Conservation (phyloP, 2,113 vertebrate genomes). For the Ictalurus punctatus region DNA sequence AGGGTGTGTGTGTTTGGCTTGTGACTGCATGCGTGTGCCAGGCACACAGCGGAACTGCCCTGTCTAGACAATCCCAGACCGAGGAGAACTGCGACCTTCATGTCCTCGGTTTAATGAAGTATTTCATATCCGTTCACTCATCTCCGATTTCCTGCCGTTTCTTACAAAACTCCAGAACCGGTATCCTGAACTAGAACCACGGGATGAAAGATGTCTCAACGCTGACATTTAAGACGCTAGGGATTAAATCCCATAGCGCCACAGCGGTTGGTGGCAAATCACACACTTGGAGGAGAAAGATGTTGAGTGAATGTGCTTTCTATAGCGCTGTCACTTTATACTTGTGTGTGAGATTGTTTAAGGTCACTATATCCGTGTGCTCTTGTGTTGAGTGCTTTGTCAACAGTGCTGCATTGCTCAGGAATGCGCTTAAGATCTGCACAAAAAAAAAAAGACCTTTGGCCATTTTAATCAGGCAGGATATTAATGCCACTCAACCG, state of each 20-base stretch:
- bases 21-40: constrained; percentile 24
- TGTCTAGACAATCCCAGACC: not conserved
- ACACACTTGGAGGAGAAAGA: not conserved
- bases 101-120: constrained; percentile 26
- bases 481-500: constrained; percentile 11
- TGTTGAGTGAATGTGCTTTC: not conserved
- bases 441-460: not conserved
- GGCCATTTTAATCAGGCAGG: not conserved
- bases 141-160: constrained; percentile 32
- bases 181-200: constrained; percentile 19
- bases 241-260: not conserved
- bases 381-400: constrained; percentile 31
- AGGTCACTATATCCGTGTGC: constrained; percentile 1
- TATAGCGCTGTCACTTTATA: not conserved
- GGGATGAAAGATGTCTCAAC: constrained; percentile 1
- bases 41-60: not conserved
- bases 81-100: not conserved
- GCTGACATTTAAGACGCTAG: constrained; percentile 9
- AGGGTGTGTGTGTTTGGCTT: not conserved
- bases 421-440: constrained; percentile 25
- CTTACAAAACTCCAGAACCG: constrained; percentile 17
- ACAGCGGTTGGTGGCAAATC: not conserved
- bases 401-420: not conserved
- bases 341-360: not conserved
- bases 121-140: constrained; percentile 26